Conservation (phyloP, 2,113 vertebrate genomes). For the Gadus macrocephalus region DNA sequence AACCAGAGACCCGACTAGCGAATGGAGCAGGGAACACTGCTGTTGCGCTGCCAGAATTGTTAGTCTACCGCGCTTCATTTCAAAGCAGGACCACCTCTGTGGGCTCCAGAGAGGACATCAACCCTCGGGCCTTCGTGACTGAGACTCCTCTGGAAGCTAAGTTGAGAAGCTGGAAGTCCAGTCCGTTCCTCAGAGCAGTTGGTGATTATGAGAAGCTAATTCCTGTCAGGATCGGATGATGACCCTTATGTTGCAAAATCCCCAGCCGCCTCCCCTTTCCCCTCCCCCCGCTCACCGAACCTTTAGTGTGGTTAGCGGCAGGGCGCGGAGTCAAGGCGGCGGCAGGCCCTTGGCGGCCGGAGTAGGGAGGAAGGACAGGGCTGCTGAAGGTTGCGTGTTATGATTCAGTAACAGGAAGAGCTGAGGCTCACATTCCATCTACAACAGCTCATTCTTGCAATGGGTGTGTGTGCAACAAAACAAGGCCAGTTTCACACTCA, state of each 20-base stretch:
- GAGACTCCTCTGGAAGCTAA: background rate
- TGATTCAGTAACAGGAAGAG: constrained; percentile 35
- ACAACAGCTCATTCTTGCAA: constrained; percentile 26
- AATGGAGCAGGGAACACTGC: constrained; percentile 37
- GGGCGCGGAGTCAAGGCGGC: constrained; percentile 15
- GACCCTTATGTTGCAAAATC: background rate
- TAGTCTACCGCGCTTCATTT: constrained; percentile 55
- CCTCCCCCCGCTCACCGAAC: constrained; percentile 22
- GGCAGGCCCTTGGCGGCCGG: constrained; percentile 3
- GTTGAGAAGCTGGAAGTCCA: constrained; percentile 17
- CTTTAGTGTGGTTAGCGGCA: constrained; percentile 16
- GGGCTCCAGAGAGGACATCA: background rate
- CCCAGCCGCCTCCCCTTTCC: constrained; percentile 29
- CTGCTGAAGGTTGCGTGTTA: constrained; percentile 15
- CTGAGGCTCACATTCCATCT: constrained; percentile 26
- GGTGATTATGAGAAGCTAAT: constrained; percentile 14
- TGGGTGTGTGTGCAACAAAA: constrained; percentile 23
- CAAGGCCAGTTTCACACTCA: constrained; percentile 30
- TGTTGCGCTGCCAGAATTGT: constrained; percentile 11
- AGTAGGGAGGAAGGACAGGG: background rate
- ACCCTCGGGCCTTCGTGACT: background rate
- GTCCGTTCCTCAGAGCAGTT: constrained; percentile 34
- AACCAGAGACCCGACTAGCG: constrained; percentile 54
- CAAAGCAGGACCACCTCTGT: constrained; percentile 42
- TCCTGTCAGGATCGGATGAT: constrained; percentile 19